A percentile compares a stretch with the other conserved stretches of the same genome.
Conservation (phyloP, 2,113 vertebrate genomes). For the Raphicerus campestris region DNA sequence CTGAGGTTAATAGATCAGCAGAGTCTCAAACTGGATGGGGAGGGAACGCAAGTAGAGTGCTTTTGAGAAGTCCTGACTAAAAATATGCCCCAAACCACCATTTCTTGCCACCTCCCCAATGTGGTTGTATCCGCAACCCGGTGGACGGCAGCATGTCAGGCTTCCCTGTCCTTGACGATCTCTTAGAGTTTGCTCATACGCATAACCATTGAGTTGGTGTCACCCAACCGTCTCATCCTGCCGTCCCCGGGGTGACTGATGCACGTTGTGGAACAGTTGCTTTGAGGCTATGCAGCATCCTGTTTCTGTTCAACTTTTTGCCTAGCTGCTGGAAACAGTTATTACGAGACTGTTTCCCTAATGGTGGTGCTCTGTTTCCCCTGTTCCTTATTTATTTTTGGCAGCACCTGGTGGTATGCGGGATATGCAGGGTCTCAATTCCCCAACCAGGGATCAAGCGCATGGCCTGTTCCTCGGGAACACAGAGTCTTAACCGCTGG, state of each 20-base stretch:
- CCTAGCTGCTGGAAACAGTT: not conserved
- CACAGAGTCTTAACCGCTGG: not conserved
- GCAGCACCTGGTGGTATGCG: not conserved
- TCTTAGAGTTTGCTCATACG: not conserved
- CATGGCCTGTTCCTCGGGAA: not conserved
- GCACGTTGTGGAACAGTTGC: not conserved
- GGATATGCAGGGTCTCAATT: not conserved
- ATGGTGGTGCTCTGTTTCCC: not conserved
- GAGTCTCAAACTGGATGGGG: not conserved
- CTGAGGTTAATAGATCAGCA: not conserved
- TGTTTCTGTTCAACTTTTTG: too few species aligned
- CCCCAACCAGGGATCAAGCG: not conserved
- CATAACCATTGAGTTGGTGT: not conserved
- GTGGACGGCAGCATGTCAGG: not conserved
- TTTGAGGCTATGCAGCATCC: not conserved
- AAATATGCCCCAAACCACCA: not conserved
- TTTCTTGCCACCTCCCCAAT: not conserved
- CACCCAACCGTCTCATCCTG: not conserved
- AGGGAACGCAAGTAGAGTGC: not conserved
- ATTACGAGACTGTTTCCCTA: not conserved
- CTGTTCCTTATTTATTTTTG: not conserved
- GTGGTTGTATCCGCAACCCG: not conserved
- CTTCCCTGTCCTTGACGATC: not conserved
- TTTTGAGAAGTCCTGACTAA: not conserved
- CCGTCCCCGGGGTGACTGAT: not conserved